A percentile compares a stretch with the other conserved stretches of the same genome.
phyloP scores from a whole-genome alignment of 1,140 invertebrate species.

The Drosophila pectinifera region DNA sequence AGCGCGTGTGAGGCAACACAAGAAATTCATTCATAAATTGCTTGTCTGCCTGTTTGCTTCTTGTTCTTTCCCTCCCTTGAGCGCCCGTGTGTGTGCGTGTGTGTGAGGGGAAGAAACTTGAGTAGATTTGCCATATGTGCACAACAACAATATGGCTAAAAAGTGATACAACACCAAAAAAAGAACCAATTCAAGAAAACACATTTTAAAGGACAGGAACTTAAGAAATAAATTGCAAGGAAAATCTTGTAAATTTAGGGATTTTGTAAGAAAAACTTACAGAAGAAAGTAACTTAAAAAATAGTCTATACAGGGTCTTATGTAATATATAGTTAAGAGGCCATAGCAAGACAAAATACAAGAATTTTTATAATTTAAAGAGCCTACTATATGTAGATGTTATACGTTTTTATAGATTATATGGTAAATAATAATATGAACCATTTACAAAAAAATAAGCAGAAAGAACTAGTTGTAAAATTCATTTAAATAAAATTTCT shows the following conservation, averaged over 20 bases:
- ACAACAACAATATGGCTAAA: constrained; percentile 35
- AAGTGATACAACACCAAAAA: constrained; percentile 18
- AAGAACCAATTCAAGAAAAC: neutral
- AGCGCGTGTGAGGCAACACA: constrained; percentile 79
- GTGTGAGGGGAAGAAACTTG: constrained; percentile 61
- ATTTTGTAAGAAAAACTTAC: too few species aligned
- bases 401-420: neutral
- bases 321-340: neutral
- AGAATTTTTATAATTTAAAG: neutral
- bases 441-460: too few species aligned
- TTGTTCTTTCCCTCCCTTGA: constrained; percentile 1
- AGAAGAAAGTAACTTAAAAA: neutral
- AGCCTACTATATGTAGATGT: too few species aligned
- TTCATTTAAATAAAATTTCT: too few species aligned
- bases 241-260: neutral
- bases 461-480: too few species aligned
- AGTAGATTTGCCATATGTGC: constrained; percentile 76
- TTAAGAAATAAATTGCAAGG: too few species aligned
- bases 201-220: constrained; percentile 4
- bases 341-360: too few species aligned
- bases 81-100: constrained; percentile 12
- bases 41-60: constrained; percentile 39
- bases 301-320: neutral
- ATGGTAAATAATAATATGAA: too few species aligned
- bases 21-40: constrained; percentile 85